Base-by-base conservation (phyloP, 2,888 invertebrate species). In the Philopedon plagiatum region DNA sequence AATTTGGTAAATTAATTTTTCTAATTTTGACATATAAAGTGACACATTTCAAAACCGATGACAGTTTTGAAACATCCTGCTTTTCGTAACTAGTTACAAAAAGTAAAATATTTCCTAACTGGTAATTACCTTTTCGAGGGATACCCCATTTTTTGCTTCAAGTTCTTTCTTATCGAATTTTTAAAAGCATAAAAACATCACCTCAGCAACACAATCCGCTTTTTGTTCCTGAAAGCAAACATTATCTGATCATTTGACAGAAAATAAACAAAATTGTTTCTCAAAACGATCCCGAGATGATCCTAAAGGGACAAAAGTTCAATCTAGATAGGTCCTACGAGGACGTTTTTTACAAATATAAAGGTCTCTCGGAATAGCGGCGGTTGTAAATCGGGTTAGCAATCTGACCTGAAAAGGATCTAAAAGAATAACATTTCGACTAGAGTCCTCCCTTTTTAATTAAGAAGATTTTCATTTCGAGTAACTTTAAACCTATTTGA, bases 221-320 rank as follows among this genome's bases (percentile, higher is more conserved):
- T 39, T 39, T 15, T 39, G 39, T 39, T n/a, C 1, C 23, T 46
- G 23, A 46, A 46, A 46, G n/a, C 46, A 46, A 46, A 46, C 21
- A 46, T 46, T 23, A 46, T 46, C 46, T 46, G 46, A 23, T 46
- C 46, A 46, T 46, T 46, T 46, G 21, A n/a, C 46, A 46, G 46
- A 46, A 46, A 46, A 46, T 46, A 46, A 46, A 46, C 46, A 21
- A 46, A 46, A 46, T 46, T 46, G 46, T 46, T 46, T 46, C 21
- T 46, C 19, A 46, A 46, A 46, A 46, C 46, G 46, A 46, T 23
- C 46, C 46, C 46, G 46, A 23, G 46, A 46, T 46, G 46, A 46
- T 46, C 46, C 46, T 46, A 46, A 46, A 46, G 46, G 46, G 46
- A 46, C 46, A 46, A 46, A 46, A 46, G 46, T 46, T 46, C 46